A percentile compares a stretch with the other conserved stretches of the same genome.
These are phyloP conservation scores for Onychomys leucogaster DNA, from an alignment of 2,797 vertebrate genomes.

Conservation along the genomic window DNA sequence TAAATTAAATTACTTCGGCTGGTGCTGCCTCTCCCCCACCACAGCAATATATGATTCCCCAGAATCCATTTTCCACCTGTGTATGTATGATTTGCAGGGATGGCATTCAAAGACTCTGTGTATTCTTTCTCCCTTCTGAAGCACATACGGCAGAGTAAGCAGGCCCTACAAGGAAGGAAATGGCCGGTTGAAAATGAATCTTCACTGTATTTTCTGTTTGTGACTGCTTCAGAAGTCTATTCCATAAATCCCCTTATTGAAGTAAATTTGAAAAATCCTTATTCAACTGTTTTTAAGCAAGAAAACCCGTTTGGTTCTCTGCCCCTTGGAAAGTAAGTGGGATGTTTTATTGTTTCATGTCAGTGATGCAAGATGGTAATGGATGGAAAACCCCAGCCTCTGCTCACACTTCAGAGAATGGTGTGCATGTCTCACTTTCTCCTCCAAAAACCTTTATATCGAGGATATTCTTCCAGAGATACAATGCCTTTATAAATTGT, in stretches of 20 bases:
- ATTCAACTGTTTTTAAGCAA: conserved; percentile 49
- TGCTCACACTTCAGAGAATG: not conserved
- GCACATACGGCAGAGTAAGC: not conserved
- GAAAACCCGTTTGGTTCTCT: conserved; percentile 25
- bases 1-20: conserved; percentile 67
- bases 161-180: not conserved
- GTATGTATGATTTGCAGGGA: conserved; percentile 58
- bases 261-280: not conserved
- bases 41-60: conserved; percentile 35
- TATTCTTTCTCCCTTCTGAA: conserved; percentile 16
- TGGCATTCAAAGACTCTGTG: conserved; percentile 53
- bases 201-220: conserved; percentile 58
- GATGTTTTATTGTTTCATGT: conserved; percentile 30
- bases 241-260: conserved; percentile 7
- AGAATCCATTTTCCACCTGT: conserved; percentile 38
- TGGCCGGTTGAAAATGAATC: conserved; percentile 38
- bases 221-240: not conserved
- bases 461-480: not conserved
- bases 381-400: not conserved
- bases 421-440: not conserved
- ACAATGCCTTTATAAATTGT: not conserved
- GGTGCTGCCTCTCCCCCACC: conserved; percentile 6
- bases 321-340: conserved; percentile 38
- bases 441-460: not conserved
- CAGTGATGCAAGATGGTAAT: not conserved